Evolutionary conservation across 53 echinoderm and acorn worm genomes (phyloP).

Genomic region (Arbacia lixula): DNA sequence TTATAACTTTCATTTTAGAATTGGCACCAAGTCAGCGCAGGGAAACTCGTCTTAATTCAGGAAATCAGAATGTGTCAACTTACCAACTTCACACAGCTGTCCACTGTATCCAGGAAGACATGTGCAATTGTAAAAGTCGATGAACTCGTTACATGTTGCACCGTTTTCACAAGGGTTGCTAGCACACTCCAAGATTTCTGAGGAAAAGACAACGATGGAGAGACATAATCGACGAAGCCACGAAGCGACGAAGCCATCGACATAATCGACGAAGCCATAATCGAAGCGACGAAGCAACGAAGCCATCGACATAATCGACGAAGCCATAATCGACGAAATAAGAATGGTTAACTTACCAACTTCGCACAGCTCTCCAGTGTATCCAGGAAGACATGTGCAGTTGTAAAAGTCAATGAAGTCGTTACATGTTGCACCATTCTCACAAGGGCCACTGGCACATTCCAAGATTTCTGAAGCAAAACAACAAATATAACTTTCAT

Average conservation of each 20-base stretch:
- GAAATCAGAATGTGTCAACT: neutral
- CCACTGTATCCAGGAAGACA: neutral
- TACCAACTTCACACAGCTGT: constrained; percentile 26
- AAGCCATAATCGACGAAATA: too few species aligned
- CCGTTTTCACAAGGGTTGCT: neutral
- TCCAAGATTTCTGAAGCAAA: neutral
- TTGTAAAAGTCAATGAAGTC: neutral
- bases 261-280: too few species aligned
- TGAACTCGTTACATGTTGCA: neutral
- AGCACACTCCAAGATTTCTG: neutral
- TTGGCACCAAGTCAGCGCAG: too few species aligned
- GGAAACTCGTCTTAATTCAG: neutral
- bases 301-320: too few species aligned
- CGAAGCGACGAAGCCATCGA: too few species aligned
- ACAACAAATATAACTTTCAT: too few species aligned
- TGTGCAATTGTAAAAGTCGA: neutral
- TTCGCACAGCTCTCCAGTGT: neutral
- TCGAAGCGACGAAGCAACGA: too few species aligned
- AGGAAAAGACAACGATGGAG: neutral
- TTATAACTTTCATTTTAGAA: too few species aligned
- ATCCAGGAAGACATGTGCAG: neutral
- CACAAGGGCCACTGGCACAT: neutral
- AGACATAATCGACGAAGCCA: too few species aligned
- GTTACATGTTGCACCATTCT: neutral
- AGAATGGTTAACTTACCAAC: constrained; percentile 49